phyloP scores from a whole-genome alignment of 2,797 vertebrate species.

The Alcedo atthis region DNA sequence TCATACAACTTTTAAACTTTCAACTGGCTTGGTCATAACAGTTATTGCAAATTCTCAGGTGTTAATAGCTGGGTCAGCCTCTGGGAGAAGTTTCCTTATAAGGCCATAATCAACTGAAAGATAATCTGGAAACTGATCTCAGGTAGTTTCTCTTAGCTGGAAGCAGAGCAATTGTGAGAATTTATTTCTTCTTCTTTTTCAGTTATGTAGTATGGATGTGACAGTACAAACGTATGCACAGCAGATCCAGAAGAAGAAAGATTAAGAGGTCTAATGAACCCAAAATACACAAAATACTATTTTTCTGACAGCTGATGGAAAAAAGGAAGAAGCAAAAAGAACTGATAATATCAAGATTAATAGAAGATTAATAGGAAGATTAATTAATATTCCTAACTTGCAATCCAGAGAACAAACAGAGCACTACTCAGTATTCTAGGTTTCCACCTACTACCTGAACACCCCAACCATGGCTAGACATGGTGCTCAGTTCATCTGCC shows the following conservation, averaged over 20 bases:
- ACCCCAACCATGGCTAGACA: background rate
- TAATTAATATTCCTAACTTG: background rate
- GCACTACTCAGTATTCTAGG: background rate
- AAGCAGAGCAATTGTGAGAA: background rate
- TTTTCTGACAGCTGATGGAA: background rate
- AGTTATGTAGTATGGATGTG: background rate
- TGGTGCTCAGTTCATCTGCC: background rate
- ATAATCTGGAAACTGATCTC: background rate
- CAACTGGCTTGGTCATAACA: background rate
- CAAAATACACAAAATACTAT: background rate
- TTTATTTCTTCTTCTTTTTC: background rate
- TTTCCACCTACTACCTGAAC: background rate
- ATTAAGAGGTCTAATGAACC: background rate
- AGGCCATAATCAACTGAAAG: background rate
- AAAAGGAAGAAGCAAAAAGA: background rate
- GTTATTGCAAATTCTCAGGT: background rate
- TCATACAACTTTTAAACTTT: background rate
- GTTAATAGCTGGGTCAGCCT: background rate
- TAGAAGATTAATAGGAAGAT: background rate
- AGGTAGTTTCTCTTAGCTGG: background rate
- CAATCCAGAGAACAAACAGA: background rate
- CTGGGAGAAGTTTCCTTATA: background rate
- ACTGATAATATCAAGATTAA: background rate
- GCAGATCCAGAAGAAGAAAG: background rate
- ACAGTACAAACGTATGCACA: background rate